A percentile compares a stretch with the other conserved stretches of the same genome.
Evolutionary conservation across 2,888 invertebrate genomes (phyloP).

Genomic region (Pandemis cinnamomeana): DNA sequence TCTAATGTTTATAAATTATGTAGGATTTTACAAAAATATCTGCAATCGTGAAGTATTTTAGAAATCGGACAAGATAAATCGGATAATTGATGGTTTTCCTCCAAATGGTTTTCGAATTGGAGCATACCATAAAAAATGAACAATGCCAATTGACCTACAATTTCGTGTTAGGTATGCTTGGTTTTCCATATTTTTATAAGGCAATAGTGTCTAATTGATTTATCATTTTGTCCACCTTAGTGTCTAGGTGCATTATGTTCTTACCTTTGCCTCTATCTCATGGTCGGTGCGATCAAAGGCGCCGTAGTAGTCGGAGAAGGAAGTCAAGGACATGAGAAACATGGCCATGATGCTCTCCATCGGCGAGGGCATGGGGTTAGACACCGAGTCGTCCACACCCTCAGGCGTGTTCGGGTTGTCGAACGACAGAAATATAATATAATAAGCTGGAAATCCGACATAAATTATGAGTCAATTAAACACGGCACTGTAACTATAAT

Average conservation of each 20-base stretch:
- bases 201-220: too few relatives aligned
- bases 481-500: background rate
- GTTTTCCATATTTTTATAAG: too few relatives aligned
- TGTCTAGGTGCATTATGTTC: background rate
- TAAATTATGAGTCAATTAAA: background rate
- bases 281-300: conserved; percentile 95
- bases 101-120: too few relatives aligned
- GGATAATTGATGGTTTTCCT: too few relatives aligned
- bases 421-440: conserved; percentile 95
- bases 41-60: too few relatives aligned
- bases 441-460: conserved; percentile 87
- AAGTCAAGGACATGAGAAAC: conserved; percentile 99
- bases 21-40: too few relatives aligned
- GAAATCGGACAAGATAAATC: too few relatives aligned
- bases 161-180: too few relatives aligned
- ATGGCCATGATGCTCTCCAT: conserved; percentile 98
- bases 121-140: too few relatives aligned
- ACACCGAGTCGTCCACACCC: conserved; percentile 91
- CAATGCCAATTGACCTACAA: too few relatives aligned
- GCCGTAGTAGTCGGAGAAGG: conserved; percentile 97
- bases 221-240: background rate
- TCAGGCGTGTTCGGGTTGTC: conserved; percentile 93
- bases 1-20: too few relatives aligned
- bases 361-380: conserved; percentile 95
- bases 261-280: conserved; percentile 94